Base-by-base conservation (phyloP, 53 echinoderm and acorn worm genomes). In the Patiria pectinifera region DNA sequence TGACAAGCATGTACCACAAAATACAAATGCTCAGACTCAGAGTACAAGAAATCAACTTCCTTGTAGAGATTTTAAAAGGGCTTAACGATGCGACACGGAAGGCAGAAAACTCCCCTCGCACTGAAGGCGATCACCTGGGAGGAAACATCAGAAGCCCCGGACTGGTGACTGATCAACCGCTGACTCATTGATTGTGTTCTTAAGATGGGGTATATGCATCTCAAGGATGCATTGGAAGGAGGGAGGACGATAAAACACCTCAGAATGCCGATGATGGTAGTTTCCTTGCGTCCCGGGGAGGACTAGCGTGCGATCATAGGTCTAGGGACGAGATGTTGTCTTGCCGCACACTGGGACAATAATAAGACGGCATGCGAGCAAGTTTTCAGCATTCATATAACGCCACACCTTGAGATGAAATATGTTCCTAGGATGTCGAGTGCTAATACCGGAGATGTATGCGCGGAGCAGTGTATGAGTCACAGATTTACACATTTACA, bases 281-380 rank as follows among this genome's bases (percentile, higher is more conserved):
- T 45, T 79, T 79, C 48, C 63, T 1, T n/a, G 69, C 70, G 19
- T 62, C 47, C 80, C 24, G 25, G 16, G 80, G 81, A 80, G 81
- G 81, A 24, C 72, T 72, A 71, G 86, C 80, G 69, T 90, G 46
- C 90, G 19, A 66, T 48, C 48, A 8, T 45, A 19, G 48, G 49
- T 45, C 47, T 22, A 9, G 90, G 69, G 80, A 80, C 63, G 9
- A 70, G 23, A 18, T n/a, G 75, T 5, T 48, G 75, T 86, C 86
- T 75, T 59, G 75, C 15, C 6, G 62, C 86, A 12, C 74, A 72
- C 74, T 86, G 86, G 81, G 90, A 46, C 58, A 23, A 16, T 90
- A 90, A 90, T 90, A 19, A 21, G 26, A 89, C 22, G 77, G 87
- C 48, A 90, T 90, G 90, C 47, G 0, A 10, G 46, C 45, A 25